Percentiles rank a stretch among this genome's conserved stretches.
These are phyloP conservation scores for Tetragonula clypearis DNA, from an alignment of 1,140 invertebrate species.

Conservation along the genomic window DNA sequence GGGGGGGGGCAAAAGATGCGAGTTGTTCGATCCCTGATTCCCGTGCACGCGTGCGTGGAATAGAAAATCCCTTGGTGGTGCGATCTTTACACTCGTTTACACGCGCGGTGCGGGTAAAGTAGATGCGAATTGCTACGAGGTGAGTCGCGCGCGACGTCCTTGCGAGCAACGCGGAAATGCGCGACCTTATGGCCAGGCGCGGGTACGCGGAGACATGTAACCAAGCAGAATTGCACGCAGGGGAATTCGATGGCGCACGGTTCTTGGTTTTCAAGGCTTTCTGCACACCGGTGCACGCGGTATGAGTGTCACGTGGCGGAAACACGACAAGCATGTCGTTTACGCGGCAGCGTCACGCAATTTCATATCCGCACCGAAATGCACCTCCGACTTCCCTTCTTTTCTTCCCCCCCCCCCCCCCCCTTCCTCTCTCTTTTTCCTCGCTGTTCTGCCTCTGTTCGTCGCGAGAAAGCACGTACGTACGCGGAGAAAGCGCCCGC, in stretches of 20 bases:
- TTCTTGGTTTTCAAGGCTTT: conserved; percentile 46
- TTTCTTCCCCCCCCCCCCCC: background rate
- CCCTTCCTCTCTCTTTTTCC: background rate
- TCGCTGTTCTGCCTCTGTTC: background rate
- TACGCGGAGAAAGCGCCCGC: background rate
- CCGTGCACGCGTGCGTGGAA: background rate
- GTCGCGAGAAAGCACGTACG: background rate
- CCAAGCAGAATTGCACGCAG: conserved; percentile 49
- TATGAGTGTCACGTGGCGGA: conserved; percentile 65
- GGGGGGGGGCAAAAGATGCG: background rate
- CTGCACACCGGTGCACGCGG: conserved; percentile 8
- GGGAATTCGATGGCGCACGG: conserved; percentile 38
- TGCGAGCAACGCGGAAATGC: conserved; percentile 19
- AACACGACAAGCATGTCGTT: conserved; percentile 69
- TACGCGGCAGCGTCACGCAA: conserved; percentile 69
- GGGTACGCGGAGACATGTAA: conserved; percentile 29
- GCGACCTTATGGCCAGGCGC: background rate
- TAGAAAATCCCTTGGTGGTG: conserved; percentile 14
- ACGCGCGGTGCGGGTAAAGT: conserved; percentile 19
- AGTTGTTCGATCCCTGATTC: background rate
- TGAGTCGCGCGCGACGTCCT: background rate
- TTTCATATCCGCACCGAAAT: conserved; percentile 66
- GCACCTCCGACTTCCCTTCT: conserved; percentile 3
- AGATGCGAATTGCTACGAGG: conserved; percentile 16
- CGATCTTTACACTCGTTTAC: conserved; percentile 35